Evolutionary conservation across 2,888 invertebrate genomes (phyloP).

Genomic region (Labia minor): DNA sequence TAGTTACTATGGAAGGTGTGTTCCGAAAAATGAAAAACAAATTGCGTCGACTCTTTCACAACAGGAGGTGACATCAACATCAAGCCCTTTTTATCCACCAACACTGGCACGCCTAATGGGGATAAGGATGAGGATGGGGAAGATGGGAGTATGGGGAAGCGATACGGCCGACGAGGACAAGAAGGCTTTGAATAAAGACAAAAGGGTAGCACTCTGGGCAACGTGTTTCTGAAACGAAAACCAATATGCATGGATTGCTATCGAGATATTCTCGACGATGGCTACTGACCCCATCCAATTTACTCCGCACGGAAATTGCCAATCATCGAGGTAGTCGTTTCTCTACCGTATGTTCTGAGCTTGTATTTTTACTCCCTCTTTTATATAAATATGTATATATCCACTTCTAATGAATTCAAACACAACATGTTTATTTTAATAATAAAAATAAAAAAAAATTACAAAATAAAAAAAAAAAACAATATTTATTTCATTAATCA

Average conservation of each 20-base stretch:
- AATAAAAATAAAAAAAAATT: too few species aligned
- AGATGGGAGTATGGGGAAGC: too few species aligned
- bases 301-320: neutral
- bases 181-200: slow-evolving; percentile 8
- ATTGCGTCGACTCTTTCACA: neutral
- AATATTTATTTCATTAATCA: too few species aligned
- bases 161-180: neutral
- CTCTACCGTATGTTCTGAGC: too few species aligned
- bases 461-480: too few species aligned
- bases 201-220: neutral
- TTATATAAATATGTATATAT: too few species aligned
- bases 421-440: too few species aligned
- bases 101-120: neutral
- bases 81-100: neutral
- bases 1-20: slow-evolving; percentile 13
- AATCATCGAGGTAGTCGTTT: neutral
- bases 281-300: neutral
- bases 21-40: slow-evolving; percentile 13
- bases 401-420: too few species aligned
- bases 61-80: neutral
- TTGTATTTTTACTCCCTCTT: too few species aligned
- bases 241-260: slow-evolving; percentile 13
- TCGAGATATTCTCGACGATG: neutral
- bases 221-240: neutral
- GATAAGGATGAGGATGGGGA: neutral